phyloP scores from a whole-genome alignment of 2,888 invertebrate genomes.

The Phymatocera aterrima region DNA sequence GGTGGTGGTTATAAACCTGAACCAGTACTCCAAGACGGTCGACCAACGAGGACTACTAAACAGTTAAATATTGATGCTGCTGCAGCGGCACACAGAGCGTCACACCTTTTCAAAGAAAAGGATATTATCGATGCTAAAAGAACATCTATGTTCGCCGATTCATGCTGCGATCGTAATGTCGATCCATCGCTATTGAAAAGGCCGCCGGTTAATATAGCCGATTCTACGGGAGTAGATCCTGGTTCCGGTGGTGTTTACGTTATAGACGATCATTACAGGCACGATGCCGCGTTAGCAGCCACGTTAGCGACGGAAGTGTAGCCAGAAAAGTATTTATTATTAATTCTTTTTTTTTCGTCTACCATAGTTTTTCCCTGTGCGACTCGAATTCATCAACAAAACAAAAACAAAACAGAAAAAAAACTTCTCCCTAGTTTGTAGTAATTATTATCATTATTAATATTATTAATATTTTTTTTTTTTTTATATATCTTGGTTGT shows the following conservation, averaged over 20 bases:
- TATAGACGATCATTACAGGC: slow-evolving; percentile 85
- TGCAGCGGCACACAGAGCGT: slow-evolving; percentile 80
- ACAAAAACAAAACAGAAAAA: neutral
- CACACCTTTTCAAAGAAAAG: slow-evolving; percentile 78
- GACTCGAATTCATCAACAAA: neutral
- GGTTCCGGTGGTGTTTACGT: slow-evolving; percentile 79
- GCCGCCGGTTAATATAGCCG: slow-evolving; percentile 76
- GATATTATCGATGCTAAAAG: slow-evolving; percentile 76
- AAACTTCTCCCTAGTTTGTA: slow-evolving; percentile 33
- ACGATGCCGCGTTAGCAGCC: slow-evolving; percentile 74
- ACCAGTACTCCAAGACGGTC: slow-evolving; percentile 64
- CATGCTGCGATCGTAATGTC: slow-evolving; percentile 57
- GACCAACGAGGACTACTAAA: slow-evolving; percentile 83
- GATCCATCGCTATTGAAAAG: slow-evolving; percentile 84
- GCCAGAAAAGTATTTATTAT: slow-evolving; percentile 62
- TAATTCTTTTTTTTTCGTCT: neutral
- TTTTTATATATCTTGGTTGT: slow-evolving; percentile 17
- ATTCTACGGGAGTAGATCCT: slow-evolving; percentile 54
- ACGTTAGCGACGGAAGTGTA: slow-evolving; percentile 83
- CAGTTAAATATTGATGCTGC: slow-evolving; percentile 89
- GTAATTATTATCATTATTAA: slow-evolving; percentile 40
- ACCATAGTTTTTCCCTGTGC: neutral
- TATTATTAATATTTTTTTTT: slow-evolving; percentile 36
- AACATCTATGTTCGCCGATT: slow-evolving; percentile 72
- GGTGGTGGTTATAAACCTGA: slow-evolving; percentile 80